Base-by-base conservation (phyloP, 2,797 vertebrate genomes). In the Borostomias antarcticus region DNA sequence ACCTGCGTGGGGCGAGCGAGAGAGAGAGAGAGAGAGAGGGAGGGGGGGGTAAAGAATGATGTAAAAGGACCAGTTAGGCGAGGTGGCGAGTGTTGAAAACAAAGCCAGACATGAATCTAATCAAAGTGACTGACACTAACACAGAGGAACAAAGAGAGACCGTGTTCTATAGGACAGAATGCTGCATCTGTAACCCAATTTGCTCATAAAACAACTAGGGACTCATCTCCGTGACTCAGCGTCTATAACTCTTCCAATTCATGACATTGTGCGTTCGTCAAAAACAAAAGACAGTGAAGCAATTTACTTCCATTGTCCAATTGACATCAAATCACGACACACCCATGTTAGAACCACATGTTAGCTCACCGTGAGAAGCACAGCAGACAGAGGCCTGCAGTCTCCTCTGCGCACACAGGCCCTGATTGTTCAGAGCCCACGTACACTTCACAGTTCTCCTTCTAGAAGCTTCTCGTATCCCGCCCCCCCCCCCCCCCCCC, bases 1-100 rank as follows among this genome's bases (percentile, higher is more conserved):
- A 97, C 88, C 96, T 97, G 79, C 19, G 45, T 7, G 33, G 32
- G 67, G 6, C 69, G 8, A 63, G 23, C 29, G 23, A n/a, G 53
- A 23, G 52, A 64, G 29, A n/a, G n/a, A n/a, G n/a, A n/a, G n/a
- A n/a, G n/a, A n/a, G n/a, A n/a, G n/a, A n/a, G n/a, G n/a, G n/a
- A n/a, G 15, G 40, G 64, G 51, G 52, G 58, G 29, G 26, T 19
- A 26, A 13, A 65, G n/a, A 51, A 25, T 28, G 21, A 7, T 8
- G 4, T 4, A n/a, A 45, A 6, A 61, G 50, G 76, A 86, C 74
- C 53, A 74, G 83, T 80, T 52, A 10, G 66, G 74, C 73, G 37
- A 85, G 59, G 33, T 63, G 54, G 9, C 13, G 6, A 56, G 13
- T 77, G 74, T 79, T 85, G 79, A 72, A 47, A 69, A 54, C 75